These are phyloP conservation scores for Microtus montanus DNA, from an alignment of 2,113 vertebrate species.

Conservation along the genomic window DNA sequence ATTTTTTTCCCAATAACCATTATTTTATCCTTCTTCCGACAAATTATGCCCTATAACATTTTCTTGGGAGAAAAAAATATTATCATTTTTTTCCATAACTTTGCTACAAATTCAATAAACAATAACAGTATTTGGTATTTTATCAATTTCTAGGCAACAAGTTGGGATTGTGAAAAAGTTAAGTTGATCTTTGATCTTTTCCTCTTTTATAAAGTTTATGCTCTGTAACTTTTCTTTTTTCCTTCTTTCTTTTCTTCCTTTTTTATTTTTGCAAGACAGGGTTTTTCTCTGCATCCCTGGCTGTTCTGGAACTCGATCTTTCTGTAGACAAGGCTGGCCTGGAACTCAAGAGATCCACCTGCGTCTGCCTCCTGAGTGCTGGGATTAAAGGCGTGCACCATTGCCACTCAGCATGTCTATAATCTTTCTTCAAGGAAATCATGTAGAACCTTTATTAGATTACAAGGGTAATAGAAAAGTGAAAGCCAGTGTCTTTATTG, in stretches of 20 bases:
- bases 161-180: neutral
- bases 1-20: slow-evolving; percentile 4
- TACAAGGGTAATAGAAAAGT: neutral
- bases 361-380: neutral
- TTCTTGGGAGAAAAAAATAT: neutral
- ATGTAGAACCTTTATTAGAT: neutral
- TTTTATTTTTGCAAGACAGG: neutral
- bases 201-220: neutral
- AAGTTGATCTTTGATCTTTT: neutral
- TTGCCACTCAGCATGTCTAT: neutral
- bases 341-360: neutral
- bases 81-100: neutral
- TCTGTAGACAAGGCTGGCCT: neutral
- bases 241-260: neutral
- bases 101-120: neutral
- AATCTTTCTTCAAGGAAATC: neutral
- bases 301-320: neutral
- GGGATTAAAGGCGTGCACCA: neutral
- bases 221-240: neutral
- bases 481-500: neutral
- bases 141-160: slow-evolving; percentile 1
- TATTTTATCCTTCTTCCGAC: neutral
- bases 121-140: neutral
- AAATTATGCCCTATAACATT: slow-evolving; percentile 2
- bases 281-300: neutral